A percentile compares a stretch with the other conserved stretches of the same genome.
phyloP scores from a whole-genome alignment of 2,797 vertebrate species.

The Tiaroga cobitis region DNA sequence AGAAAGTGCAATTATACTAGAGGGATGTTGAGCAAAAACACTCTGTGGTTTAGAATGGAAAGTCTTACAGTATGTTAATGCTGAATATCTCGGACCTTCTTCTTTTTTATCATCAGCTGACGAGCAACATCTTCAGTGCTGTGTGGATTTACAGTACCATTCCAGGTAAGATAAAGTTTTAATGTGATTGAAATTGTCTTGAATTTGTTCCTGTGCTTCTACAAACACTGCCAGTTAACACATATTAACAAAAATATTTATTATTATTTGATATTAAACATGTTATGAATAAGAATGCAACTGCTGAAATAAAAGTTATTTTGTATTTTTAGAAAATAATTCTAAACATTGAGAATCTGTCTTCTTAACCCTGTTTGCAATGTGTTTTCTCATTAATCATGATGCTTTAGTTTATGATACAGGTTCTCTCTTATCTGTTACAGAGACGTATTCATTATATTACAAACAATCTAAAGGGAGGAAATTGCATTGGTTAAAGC shows the following conservation, averaged over 20 bases:
- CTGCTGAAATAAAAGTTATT: background rate
- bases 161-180: background rate
- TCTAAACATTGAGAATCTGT: background rate
- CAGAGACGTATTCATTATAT: background rate
- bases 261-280: background rate
- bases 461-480: background rate
- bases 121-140: background rate
- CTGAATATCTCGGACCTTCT: background rate
- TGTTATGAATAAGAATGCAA: background rate
- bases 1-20: background rate
- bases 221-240: background rate
- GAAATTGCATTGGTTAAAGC: background rate
- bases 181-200: background rate
- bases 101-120: background rate
- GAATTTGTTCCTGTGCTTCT: background rate
- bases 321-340: too few species aligned
- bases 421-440: slow-evolving; percentile 4
- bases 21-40: background rate
- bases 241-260: background rate
- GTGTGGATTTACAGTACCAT: background rate
- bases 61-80: too few species aligned
- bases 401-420: background rate
- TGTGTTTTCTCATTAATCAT: background rate
- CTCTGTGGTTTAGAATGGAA: background rate
- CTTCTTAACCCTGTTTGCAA: background rate